A percentile compares a stretch with the other conserved stretches of the same genome.
Evolutionary conservation across 2,888 invertebrate species (phyloP).

Genomic region (Fragum sueziense): DNA sequence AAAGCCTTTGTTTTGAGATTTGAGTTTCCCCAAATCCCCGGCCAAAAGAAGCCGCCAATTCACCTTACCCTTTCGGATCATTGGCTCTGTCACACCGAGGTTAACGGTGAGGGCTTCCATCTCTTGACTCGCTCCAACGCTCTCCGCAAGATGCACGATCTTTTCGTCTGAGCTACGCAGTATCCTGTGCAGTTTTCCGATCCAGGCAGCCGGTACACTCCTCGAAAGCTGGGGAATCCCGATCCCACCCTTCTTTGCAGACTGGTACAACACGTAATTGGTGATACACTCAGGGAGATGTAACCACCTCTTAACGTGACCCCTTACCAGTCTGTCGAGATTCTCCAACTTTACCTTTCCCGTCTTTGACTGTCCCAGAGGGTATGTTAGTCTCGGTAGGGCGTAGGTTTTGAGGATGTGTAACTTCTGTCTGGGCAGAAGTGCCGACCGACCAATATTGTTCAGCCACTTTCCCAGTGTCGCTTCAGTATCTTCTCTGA

Average conservation of each 20-base stretch:
- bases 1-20: background rate
- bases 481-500: background rate
- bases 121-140: background rate
- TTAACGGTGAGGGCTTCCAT: background rate
- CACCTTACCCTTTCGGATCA: background rate
- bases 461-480: background rate
- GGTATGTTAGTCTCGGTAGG: slow-evolving; percentile 15
- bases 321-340: background rate
- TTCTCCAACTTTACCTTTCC: background rate
- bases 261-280: background rate
- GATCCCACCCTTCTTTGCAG: background rate
- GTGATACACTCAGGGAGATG: background rate
- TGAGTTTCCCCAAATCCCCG: background rate
- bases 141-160: background rate
- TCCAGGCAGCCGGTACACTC: background rate
- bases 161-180: background rate
- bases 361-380: slow-evolving; percentile 13
- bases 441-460: background rate
- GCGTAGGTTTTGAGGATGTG: slow-evolving; percentile 31
- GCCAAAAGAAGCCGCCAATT: background rate
- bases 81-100: background rate
- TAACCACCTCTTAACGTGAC: background rate
- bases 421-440: slow-evolving; percentile 41
- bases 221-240: background rate
- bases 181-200: background rate